Evolutionary conservation across 2,888 invertebrate genomes (phyloP), one percentile per base, ranked within the genome.

Genomic region (Sesia bembeciformis): DNA sequence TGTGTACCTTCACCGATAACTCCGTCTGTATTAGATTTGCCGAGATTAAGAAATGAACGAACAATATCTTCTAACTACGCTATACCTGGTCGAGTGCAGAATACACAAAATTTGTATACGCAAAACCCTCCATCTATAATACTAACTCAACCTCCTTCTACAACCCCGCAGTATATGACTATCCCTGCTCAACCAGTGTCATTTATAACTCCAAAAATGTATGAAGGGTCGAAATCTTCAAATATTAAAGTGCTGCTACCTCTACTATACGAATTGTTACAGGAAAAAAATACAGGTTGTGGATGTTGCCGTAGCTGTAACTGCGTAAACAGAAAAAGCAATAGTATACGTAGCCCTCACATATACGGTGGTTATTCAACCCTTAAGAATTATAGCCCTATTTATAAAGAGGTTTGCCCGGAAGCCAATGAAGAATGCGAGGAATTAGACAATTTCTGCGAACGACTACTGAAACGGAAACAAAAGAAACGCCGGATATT

Each of bases 241-340:
- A 77, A 60, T 60, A 67, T 84, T 40, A 84, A 84, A 63, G 56
- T 74, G 38, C 60, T 88, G 39, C 65, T 87, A 3, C 86, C 88
- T 1, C 63, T 87, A n/a, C 70, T 88, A 59, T 62, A 86, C 6
- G 77, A 78, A 58, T 62, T 87, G 51, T 53, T 88, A 39, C 79
- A 76, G 59, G 87, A 88, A 40, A 79, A 69, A 57, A 74, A 66
- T 56, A 57, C 56, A 38, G 52, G 53, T 3, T 78, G 79, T 57
- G 66, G 66, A 0, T 70, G 72, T 52, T 59, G 58, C 42, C 57
- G 58, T 3, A 52, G 51, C 4, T 69, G 67, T 54, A 64, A 74
- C 51, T 79, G 74, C 49, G 70, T 70, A 23, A 51, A 53, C 40
- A 53, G 55, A 41, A 56, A 56, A 43, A 60, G 57, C 6, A 63